Percentiles rank a stretch among this genome's conserved stretches.
These are phyloP conservation scores for Rousettus madagascariensis DNA, from an alignment of 2,797 vertebrate species.

Conservation along the genomic window DNA sequence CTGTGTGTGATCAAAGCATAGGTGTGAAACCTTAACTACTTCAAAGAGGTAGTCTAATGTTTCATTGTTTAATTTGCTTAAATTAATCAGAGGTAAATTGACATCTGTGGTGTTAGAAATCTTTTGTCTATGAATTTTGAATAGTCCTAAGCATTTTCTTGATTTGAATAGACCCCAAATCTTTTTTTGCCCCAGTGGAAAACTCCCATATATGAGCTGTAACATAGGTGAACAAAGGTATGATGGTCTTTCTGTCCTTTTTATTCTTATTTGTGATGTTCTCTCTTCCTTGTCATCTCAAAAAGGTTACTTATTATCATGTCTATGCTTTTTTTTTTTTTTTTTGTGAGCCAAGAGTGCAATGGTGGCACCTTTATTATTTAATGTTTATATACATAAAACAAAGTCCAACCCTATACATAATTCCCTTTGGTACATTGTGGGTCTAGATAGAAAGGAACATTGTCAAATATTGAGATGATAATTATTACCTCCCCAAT, in stretches of 20 bases:
- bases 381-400: not conserved
- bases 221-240: not conserved
- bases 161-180: not conserved
- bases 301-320: not conserved
- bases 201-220: not conserved
- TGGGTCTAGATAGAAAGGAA: constrained; percentile 2
- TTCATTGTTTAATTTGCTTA: not conserved
- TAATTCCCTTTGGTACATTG: not conserved
- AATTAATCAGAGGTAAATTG: not conserved
- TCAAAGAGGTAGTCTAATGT: not conserved
- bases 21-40: not conserved
- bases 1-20: not conserved
- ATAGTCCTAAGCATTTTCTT: not conserved
- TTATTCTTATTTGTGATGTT: not conserved
- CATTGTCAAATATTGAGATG: not conserved
- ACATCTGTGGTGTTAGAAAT: not conserved
- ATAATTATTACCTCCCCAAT: not conserved
- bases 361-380: not conserved
- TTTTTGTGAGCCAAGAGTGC: not conserved
- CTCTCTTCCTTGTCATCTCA: not conserved
- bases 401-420: not conserved
- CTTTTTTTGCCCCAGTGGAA: not conserved
- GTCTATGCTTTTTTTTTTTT: not conserved
- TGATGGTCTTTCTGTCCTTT: not conserved
- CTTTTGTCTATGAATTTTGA: not conserved